These are phyloP conservation scores for Kradibia gibbosae DNA, from an alignment of 1,140 invertebrate species.

Conservation along the genomic window DNA sequence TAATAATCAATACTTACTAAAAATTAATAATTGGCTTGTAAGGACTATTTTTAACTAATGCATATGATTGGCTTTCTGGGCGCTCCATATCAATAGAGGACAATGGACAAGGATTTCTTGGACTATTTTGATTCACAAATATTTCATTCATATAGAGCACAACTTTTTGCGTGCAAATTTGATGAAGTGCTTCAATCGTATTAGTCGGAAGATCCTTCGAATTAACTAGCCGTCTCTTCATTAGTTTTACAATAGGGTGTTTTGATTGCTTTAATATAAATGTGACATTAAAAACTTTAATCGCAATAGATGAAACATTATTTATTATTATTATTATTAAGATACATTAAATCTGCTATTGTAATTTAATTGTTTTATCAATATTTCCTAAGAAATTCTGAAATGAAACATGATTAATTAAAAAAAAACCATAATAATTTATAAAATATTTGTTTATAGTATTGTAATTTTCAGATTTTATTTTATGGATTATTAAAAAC, in stretches of 20 bases:
- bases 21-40: conserved; percentile 52
- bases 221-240: conserved; percentile 3
- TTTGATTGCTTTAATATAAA: conserved; percentile 13
- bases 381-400: too few relatives aligned
- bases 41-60: conserved; percentile 44
- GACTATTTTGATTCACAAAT: conserved; percentile 31
- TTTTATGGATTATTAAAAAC: too few relatives aligned
- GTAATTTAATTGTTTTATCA: too few relatives aligned
- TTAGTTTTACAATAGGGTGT: not conserved
- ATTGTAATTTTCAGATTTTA: too few relatives aligned
- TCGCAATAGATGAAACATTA: not conserved
- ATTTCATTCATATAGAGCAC: conserved; percentile 49
- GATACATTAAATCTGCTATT: not conserved
- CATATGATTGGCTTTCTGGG: conserved; percentile 46
- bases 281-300: not conserved
- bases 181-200: conserved; percentile 23
- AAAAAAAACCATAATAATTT: too few relatives aligned
- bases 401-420: too few relatives aligned
- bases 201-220: conserved; percentile 15
- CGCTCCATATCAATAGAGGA: conserved; percentile 46
- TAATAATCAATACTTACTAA: conserved; percentile 48
- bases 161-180: conserved; percentile 52
- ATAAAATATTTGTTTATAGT: too few relatives aligned
- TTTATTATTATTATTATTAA: not conserved
- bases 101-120: conserved; percentile 47